phyloP scores from a whole-genome alignment of 2,797 vertebrate species.

The Karalla daura region DNA sequence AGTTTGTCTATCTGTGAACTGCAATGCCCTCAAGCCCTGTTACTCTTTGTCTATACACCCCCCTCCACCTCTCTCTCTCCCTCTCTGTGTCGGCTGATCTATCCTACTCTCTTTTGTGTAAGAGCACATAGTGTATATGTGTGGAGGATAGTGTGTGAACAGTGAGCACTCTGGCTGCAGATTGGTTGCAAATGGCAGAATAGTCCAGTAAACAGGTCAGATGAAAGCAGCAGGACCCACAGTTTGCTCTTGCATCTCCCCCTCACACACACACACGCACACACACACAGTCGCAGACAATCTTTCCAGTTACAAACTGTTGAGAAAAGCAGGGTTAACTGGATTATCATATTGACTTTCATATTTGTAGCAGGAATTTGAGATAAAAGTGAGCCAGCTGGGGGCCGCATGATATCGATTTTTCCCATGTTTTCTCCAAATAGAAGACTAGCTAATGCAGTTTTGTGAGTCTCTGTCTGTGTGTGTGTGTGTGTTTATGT shows the following conservation, averaged over 20 bases:
- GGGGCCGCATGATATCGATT: conserved; percentile 61
- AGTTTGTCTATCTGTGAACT: conserved; percentile 58
- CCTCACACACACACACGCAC: conserved; percentile 21
- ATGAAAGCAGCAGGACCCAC: conserved; percentile 24
- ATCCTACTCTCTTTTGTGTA: conserved; percentile 50
- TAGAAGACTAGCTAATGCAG: conserved; percentile 48
- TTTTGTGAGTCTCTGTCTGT: background rate
- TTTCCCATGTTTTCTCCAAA: conserved; percentile 58
- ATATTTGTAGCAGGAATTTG: conserved; percentile 65
- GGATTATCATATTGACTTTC: conserved; percentile 67
- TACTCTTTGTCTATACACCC: conserved; percentile 55
- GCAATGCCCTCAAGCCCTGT: conserved; percentile 46
- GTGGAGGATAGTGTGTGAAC: conserved; percentile 31
- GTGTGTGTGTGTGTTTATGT: too few relatives aligned
- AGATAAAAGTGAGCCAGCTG: conserved; percentile 49
- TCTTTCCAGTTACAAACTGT: conserved; percentile 19
- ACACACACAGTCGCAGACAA: conserved; percentile 25
- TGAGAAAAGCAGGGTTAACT: conserved; percentile 45
- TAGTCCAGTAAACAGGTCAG: conserved; percentile 39
- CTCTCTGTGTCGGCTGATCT: conserved; percentile 36
- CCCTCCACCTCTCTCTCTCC: background rate
- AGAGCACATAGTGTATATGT: conserved; percentile 19
- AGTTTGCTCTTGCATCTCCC: background rate
- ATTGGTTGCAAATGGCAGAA: conserved; percentile 39
- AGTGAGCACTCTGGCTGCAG: conserved; percentile 26